phyloP scores from a whole-genome alignment of 2,888 invertebrate species.

The Yponomeuta evonymella region DNA sequence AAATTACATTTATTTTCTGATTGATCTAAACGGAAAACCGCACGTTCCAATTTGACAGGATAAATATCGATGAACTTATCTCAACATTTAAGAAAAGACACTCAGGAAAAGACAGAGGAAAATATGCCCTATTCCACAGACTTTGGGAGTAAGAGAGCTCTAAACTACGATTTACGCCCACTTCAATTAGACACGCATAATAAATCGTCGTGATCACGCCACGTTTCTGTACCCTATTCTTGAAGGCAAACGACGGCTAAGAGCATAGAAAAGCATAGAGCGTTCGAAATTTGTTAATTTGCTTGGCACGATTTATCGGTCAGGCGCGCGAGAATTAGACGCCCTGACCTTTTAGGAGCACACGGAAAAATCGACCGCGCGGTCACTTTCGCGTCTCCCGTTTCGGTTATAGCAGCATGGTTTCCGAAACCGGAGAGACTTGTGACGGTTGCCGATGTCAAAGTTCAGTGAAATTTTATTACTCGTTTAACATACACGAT shows the following conservation, averaged over 20 bases:
- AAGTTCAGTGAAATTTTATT: not conserved
- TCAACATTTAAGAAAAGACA: not conserved
- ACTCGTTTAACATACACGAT: no score
- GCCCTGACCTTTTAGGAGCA: slow-evolving; percentile 15
- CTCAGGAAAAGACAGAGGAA: no score
- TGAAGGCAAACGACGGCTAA: not conserved
- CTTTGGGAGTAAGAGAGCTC: no score
- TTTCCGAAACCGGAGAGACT: not conserved
- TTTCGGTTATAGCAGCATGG: not conserved
- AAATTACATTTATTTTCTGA: not conserved
- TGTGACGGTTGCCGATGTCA: not conserved
- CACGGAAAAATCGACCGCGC: slow-evolving; percentile 6
- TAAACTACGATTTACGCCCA: not conserved
- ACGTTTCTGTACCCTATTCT: not conserved
- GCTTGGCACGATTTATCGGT: not conserved
- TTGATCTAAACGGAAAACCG: not conserved
- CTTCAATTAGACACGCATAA: not conserved
- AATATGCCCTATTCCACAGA: no score
- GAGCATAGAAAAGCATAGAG: not conserved
- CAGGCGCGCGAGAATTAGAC: not conserved
- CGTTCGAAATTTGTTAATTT: not conserved
- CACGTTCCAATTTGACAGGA: not conserved
- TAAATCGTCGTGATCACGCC: not conserved
- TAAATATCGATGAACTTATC: not conserved
- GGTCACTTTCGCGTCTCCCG: not conserved